A percentile compares a stretch with the other conserved stretches of the same genome.
Evolutionary conservation across 1,140 invertebrate genomes (phyloP).

Genomic region (Littorina saxatilis): DNA sequence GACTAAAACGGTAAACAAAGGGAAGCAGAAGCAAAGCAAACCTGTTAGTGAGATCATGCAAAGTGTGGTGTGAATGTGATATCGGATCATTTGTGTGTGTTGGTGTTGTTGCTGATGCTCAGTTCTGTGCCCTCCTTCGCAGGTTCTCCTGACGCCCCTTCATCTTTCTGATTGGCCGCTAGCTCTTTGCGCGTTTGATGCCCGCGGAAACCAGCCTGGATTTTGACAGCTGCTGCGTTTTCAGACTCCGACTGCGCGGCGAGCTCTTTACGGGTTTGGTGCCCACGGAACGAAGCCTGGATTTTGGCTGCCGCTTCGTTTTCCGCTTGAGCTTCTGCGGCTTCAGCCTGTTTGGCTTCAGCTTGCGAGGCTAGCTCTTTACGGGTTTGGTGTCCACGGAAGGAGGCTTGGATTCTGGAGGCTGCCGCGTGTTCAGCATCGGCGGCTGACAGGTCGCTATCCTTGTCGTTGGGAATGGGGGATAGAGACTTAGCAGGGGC

Average conservation of each 20-base stretch:
- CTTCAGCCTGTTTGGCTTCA: no score
- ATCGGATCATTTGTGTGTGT: background rate
- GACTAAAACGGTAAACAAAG: background rate
- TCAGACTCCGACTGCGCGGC: constrained; percentile 31
- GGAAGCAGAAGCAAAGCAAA: background rate
- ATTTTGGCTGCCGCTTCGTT: constrained; percentile 83
- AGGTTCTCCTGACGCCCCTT: background rate
- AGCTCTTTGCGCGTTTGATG: constrained; percentile 54
- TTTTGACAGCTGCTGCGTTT: constrained; percentile 82
- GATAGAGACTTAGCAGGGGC: background rate
- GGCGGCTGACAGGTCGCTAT: background rate
- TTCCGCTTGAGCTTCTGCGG: no score
- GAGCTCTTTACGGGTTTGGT: background rate
- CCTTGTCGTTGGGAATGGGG: background rate
- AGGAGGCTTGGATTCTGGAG: constrained; percentile 81
- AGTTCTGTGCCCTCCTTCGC: background rate
- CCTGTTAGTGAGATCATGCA: background rate
- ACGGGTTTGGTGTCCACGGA: constrained; percentile 52
- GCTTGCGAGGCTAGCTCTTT: background rate
- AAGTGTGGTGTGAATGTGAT: background rate
- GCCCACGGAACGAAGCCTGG: constrained; percentile 75
- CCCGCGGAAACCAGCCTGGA: constrained; percentile 77
- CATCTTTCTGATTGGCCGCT: background rate
- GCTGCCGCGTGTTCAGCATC: background rate
- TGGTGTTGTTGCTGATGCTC: background rate